Conservation (phyloP, 2,113 vertebrate species). For the Chunga burmeisteri region DNA sequence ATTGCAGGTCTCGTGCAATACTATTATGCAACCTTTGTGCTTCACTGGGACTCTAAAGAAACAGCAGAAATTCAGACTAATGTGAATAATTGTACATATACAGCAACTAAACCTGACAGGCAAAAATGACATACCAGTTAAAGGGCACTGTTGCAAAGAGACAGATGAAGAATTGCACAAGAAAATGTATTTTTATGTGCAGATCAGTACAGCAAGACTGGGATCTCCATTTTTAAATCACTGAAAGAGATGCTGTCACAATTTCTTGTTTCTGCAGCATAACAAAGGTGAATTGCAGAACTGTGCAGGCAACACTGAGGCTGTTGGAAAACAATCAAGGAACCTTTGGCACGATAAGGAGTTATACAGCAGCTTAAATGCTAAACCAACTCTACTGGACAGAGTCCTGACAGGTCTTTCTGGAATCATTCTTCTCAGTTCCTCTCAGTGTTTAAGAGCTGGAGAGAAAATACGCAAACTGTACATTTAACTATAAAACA, state of each 20-base stretch:
- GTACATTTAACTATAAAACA: neutral
- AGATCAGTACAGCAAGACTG: neutral
- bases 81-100: neutral
- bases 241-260: neutral
- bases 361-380: neutral
- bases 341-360: neutral
- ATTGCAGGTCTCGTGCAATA: neutral
- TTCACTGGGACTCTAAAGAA: neutral
- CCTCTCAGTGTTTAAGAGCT: neutral
- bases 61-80: neutral
- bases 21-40: neutral
- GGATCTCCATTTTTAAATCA: neutral
- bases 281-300: neutral
- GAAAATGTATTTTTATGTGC: neutral
- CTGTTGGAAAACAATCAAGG: neutral
- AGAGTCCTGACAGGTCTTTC: neutral
- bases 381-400: neutral
- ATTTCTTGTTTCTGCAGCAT: neutral
- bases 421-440: neutral
- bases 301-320: neutral
- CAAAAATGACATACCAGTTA: neutral
- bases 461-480: neutral
- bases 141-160: neutral
- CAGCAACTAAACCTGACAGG: neutral
- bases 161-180: neutral